Evolutionary conservation across 2,888 invertebrate genomes (phyloP).

Genomic region (Arge pagana): DNA sequence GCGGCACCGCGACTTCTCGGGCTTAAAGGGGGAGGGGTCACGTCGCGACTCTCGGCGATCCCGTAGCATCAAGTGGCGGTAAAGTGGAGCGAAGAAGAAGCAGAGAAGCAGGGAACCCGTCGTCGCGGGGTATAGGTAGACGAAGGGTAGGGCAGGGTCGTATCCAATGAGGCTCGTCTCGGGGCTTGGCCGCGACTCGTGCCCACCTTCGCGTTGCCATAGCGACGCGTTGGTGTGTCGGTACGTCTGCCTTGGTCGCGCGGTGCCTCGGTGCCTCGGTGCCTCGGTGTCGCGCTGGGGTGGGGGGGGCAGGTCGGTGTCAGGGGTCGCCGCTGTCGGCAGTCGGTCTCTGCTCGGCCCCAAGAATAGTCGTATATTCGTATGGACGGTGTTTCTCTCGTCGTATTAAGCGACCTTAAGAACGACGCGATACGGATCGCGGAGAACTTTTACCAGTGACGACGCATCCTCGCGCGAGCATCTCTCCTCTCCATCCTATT

Average conservation of each 20-base stretch:
- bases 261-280: no score
- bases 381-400: slow-evolving; percentile 35
- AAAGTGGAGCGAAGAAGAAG: slow-evolving; percentile 28
- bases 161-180: slow-evolving; percentile 53
- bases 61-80: slow-evolving; percentile 14
- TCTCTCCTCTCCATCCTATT: slow-evolving; percentile 24
- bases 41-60: background rate
- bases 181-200: slow-evolving; percentile 55
- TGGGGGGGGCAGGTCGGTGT: slow-evolving; percentile 52
- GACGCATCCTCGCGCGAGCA: background rate
- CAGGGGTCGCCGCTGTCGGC: slow-evolving; percentile 57
- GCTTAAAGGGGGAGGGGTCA: slow-evolving; percentile 1
- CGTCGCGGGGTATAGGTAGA: slow-evolving; percentile 25
- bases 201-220: slow-evolving; percentile 57
- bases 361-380: slow-evolving; percentile 55
- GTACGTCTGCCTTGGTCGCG: slow-evolving; percentile 51
- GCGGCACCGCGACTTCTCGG: no score
- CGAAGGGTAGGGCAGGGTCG: slow-evolving; percentile 42
- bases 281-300: slow-evolving; percentile 40
- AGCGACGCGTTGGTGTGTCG: no score
- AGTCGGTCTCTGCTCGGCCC: slow-evolving; percentile 57
- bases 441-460: slow-evolving; percentile 3
- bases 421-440: slow-evolving; percentile 8
- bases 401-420: background rate
- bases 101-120: slow-evolving; percentile 34